Percentiles rank a stretch among this genome's conserved stretches.
Conservation (phyloP, 2,797 vertebrate species). For the Channallabes apus region DNA sequence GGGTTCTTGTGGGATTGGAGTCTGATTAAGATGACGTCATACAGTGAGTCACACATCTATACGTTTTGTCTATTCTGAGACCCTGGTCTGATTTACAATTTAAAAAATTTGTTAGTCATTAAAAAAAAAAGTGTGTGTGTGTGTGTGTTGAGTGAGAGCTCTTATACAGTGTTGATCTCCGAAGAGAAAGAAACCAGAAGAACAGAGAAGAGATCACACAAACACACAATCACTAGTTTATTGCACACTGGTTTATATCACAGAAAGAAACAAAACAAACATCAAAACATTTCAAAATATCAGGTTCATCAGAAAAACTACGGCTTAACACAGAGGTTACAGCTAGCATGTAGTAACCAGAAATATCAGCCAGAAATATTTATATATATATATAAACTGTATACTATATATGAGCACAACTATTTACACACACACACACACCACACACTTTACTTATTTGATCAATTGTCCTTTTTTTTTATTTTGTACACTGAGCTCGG, state of each 20-base stretch:
- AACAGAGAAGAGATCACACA: not conserved
- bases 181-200: not conserved
- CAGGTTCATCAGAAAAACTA: not conserved
- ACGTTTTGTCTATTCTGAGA: too few species aligned
- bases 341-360: not conserved
- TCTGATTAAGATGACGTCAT: too few species aligned
- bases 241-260: not conserved
- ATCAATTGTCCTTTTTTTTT: not conserved
- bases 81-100: too few species aligned
- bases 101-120: too few species aligned
- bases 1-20: too few species aligned
- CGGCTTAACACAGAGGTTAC: not conserved
- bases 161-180: too few species aligned
- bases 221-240: not conserved
- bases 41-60: too few species aligned
- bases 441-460: not conserved
- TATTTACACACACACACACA: not conserved
- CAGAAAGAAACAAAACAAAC: not conserved
- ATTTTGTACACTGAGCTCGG: not conserved
- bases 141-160: too few species aligned
- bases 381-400: not conserved
- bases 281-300: not conserved
- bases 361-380: not conserved
- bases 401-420: not conserved
- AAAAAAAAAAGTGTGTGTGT: too few species aligned